Percentiles rank a stretch among this genome's conserved stretches.
These are phyloP conservation scores for Coremacera marginata DNA, from an alignment of 2,888 invertebrate species.

Conservation along the genomic window DNA sequence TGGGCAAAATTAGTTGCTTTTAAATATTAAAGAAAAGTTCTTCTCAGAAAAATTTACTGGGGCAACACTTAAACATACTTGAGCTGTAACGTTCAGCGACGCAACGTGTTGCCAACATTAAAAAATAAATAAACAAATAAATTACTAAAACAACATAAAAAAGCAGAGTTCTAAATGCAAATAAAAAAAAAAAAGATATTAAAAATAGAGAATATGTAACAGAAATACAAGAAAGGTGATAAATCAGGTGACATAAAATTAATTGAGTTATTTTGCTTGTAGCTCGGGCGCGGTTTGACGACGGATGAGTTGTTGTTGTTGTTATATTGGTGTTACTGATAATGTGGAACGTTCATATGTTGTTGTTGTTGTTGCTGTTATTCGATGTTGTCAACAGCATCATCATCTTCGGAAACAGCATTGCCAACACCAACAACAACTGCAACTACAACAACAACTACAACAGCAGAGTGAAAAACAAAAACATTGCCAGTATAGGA, in stretches of 20 bases:
- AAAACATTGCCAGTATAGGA: not conserved
- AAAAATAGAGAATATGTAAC: slow-evolving; percentile 60
- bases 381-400: slow-evolving; percentile 12
- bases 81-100: too few relatives aligned
- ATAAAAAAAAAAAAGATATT: slow-evolving; percentile 57
- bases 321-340: slow-evolving; percentile 3
- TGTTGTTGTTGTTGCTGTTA: slow-evolving; percentile 14
- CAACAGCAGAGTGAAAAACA: not conserved
- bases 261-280: slow-evolving; percentile 67
- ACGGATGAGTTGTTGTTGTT: not conserved
- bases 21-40: too few relatives aligned
- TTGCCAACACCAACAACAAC: slow-evolving; percentile 5
- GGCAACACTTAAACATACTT: too few relatives aligned
- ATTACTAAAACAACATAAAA: not conserved
- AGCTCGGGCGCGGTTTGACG: slow-evolving; percentile 27
- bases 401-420: not conserved
- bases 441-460: not conserved
- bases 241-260: slow-evolving; percentile 70
- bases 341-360: not conserved
- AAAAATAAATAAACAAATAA: too few relatives aligned
- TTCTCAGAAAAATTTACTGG: too few relatives aligned
- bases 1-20: too few relatives aligned
- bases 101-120: too few relatives aligned
- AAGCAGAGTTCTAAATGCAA: slow-evolving; percentile 37
- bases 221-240: slow-evolving; percentile 65